Percentiles rank a stretch among this genome's conserved stretches.
Evolutionary conservation across 1,140 invertebrate genomes (phyloP).

Genomic region (Orius laevigatus): DNA sequence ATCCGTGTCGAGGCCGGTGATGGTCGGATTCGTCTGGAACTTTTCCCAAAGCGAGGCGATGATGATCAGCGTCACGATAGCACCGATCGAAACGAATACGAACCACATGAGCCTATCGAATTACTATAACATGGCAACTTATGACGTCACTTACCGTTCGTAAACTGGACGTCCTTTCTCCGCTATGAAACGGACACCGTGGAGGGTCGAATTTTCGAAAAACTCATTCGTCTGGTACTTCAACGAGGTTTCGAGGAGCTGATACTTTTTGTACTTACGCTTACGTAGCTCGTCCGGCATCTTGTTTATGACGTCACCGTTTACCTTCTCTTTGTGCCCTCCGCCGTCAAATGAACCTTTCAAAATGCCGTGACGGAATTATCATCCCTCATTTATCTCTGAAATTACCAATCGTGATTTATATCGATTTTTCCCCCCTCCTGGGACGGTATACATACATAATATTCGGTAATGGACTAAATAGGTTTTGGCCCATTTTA

Average conservation of each 20-base stretch:
- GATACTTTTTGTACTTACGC: slow-evolving; percentile 6
- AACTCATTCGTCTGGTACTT: slow-evolving; percentile 47
- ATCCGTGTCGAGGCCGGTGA: slow-evolving; percentile 44
- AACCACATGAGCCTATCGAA: slow-evolving; percentile 54
- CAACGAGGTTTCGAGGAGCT: slow-evolving; percentile 22
- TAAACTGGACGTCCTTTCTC: slow-evolving; percentile 46
- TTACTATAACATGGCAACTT: neutral
- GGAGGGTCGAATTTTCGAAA: slow-evolving; percentile 50
- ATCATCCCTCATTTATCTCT: too few species aligned
- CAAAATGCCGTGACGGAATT: too few species aligned
- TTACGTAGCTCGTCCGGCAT: slow-evolving; percentile 5
- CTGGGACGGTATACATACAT: too few species aligned
- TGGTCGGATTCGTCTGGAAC: slow-evolving; percentile 61
- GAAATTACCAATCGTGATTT: too few species aligned
- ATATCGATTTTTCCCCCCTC: too few species aligned
- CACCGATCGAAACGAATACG: slow-evolving; percentile 42
- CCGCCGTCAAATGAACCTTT: too few species aligned
- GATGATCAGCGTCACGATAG: slow-evolving; percentile 45
- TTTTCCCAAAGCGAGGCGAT: slow-evolving; percentile 58
- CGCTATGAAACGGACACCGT: slow-evolving; percentile 52
- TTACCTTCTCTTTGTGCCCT: too few species aligned
- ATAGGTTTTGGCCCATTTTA: too few species aligned
- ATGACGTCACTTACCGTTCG: slow-evolving; percentile 36
- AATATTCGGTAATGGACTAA: too few species aligned
- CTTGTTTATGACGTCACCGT: neutral